Percentiles rank a stretch among this genome's conserved stretches.
phyloP scores from a whole-genome alignment of 2,113 vertebrate genomes.

The Mystacornis crossleyi region DNA sequence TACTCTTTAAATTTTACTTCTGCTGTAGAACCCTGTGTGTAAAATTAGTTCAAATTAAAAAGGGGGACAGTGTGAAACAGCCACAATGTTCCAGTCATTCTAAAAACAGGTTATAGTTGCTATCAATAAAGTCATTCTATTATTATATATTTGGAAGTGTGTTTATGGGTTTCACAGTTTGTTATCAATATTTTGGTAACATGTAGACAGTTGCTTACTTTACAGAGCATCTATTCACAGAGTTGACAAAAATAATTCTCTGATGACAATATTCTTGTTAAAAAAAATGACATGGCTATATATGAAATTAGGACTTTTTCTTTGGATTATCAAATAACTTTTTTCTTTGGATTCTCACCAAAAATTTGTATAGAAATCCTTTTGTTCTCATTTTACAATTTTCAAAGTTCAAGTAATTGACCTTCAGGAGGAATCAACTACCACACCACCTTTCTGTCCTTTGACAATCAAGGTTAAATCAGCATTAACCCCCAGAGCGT shows the following conservation, averaged over 20 bases:
- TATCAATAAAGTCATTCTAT: neutral
- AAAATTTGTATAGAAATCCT: constrained; percentile 3
- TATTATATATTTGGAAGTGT: neutral
- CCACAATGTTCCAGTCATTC: neutral
- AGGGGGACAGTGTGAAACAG: neutral
- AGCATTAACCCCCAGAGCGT: neutral
- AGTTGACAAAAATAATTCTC: neutral
- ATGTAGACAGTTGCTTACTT: neutral
- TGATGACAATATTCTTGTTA: neutral
- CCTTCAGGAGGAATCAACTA: constrained; percentile 4
- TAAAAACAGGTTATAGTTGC: neutral
- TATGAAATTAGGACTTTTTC: constrained; percentile 10
- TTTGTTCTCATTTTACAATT: constrained; percentile 40
- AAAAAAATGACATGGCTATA: neutral
- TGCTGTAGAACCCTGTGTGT: neutral
- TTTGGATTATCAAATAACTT: constrained; percentile 62
- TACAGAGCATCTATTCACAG: neutral
- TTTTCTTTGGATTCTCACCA: constrained; percentile 65
- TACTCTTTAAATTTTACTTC: neutral
- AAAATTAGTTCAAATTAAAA: neutral
- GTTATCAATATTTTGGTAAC: neutral
- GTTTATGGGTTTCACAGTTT: constrained; percentile 43
- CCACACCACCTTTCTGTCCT: neutral
- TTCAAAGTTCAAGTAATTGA: constrained; percentile 9
- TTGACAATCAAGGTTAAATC: constrained; percentile 3